These are phyloP conservation scores for Struthidea cinerea DNA, from an alignment of 2,113 vertebrate species.

Conservation along the genomic window DNA sequence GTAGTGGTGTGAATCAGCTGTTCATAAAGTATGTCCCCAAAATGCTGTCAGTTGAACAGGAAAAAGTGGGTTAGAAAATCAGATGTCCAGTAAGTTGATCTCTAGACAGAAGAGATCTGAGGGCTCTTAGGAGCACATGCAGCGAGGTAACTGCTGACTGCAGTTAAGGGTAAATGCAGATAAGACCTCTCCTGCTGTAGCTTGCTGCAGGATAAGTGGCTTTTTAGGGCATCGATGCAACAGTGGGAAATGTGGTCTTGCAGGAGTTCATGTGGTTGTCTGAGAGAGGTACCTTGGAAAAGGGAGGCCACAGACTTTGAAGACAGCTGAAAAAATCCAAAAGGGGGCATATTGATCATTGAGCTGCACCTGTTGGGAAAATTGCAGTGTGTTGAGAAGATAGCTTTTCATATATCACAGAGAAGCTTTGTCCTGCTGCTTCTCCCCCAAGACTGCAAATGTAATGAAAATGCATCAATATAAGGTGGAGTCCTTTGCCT, in stretches of 20 bases:
- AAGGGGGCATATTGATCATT: background rate
- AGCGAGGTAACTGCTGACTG: background rate
- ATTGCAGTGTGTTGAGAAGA: background rate
- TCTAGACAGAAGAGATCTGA: background rate
- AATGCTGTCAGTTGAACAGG: background rate
- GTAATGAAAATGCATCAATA: background rate
- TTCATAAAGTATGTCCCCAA: background rate
- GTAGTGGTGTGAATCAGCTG: background rate
- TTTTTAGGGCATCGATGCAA: background rate
- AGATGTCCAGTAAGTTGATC: background rate
- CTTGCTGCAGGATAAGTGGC: background rate
- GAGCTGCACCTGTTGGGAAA: background rate
- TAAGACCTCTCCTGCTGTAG: background rate
- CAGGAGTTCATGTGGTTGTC: background rate
- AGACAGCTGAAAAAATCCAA: background rate
- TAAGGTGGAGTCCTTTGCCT: background rate
- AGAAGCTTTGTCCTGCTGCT: background rate
- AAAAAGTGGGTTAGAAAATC: background rate
- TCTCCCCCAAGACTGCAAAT: background rate
- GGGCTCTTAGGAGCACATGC: background rate
- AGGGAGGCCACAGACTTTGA: background rate
- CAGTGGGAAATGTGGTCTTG: background rate
- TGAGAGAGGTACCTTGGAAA: background rate
- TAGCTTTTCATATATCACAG: background rate
- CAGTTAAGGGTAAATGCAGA: background rate